phyloP scores from a whole-genome alignment of 2,113 vertebrate species.

The Orycteropus afer region DNA sequence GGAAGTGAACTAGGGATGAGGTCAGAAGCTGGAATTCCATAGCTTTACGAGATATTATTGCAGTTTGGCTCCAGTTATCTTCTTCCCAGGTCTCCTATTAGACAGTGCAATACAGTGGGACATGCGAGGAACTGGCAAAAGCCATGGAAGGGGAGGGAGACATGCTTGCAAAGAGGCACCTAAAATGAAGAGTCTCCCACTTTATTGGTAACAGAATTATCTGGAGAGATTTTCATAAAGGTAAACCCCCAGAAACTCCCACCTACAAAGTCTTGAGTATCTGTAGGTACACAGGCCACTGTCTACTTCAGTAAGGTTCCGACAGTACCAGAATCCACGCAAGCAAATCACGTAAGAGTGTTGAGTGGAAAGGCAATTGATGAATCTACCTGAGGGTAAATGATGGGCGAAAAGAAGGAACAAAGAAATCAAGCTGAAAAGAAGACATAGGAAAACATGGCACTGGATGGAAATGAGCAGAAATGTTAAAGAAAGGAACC shows the following conservation, averaged over 20 bases:
- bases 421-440: neutral
- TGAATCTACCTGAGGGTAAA: neutral
- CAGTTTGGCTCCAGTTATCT: neutral
- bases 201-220: constrained; percentile 34
- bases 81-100: neutral
- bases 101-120: neutral
- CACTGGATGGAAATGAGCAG: neutral
- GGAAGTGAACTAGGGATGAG: neutral
- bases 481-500: neutral
- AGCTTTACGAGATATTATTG: neutral
- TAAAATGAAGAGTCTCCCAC: constrained; percentile 12
- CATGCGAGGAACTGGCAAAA: neutral
- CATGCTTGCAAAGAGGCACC: neutral
- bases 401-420: neutral
- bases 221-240: constrained; percentile 11
- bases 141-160: neutral
- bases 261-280: constrained; percentile 37
- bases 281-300: neutral
- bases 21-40: neutral
- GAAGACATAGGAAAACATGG: neutral
- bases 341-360: neutral
- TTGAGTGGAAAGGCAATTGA: neutral
- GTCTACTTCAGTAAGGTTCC: neutral
- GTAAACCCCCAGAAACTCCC: neutral
- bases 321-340: neutral